Percentiles rank a stretch among this genome's conserved stretches.
These are phyloP conservation scores for Channa argus DNA, from an alignment of 2,113 vertebrate species.

Conservation along the genomic window DNA sequence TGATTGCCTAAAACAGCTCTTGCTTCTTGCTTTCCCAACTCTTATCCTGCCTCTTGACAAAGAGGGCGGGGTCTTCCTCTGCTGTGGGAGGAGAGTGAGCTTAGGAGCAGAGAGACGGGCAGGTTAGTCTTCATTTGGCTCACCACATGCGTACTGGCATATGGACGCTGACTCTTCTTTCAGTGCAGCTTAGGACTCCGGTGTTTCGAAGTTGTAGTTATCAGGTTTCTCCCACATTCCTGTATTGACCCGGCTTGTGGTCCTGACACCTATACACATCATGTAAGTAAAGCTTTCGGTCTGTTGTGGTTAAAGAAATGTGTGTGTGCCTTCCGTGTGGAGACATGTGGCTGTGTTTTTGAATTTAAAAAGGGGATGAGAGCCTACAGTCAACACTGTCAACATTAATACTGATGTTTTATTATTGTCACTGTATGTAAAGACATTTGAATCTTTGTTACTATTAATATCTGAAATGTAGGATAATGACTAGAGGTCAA, in stretches of 20 bases:
- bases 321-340: constrained; percentile 17
- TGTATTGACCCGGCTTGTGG: not conserved
- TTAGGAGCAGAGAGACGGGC: constrained; percentile 33
- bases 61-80: constrained; percentile 53
- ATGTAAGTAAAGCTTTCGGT: constrained; percentile 61
- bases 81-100: constrained; percentile 42
- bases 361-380: not conserved
- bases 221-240: not conserved
- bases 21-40: constrained; percentile 60
- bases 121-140: constrained; percentile 57
- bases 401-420: not conserved
- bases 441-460: not conserved
- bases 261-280: not conserved
- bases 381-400: too few relatives aligned
- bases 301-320: constrained; percentile 32
- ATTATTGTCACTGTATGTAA: not conserved
- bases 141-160: not conserved
- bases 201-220: not conserved
- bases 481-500: not conserved
- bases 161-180: constrained; percentile 1
- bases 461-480: not conserved
- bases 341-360: constrained; percentile 24
- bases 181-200: not conserved
- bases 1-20: constrained; percentile 45
- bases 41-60: constrained; percentile 34